Conservation (phyloP, 2,113 vertebrate genomes). For the Craseonycteris thonglongyai region DNA sequence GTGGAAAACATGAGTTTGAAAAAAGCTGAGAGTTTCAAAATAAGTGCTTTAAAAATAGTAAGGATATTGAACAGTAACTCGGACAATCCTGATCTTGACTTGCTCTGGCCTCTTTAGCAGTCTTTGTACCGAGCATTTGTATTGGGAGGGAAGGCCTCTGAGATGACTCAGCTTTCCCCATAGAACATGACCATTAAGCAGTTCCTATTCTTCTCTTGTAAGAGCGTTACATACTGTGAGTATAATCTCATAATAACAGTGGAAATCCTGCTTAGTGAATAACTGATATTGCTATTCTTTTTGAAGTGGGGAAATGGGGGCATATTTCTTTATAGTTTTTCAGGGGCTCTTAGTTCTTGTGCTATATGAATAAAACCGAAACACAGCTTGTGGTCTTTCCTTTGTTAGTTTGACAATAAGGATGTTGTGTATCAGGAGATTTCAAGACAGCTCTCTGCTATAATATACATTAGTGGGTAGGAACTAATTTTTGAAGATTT, state of each 20-base stretch:
- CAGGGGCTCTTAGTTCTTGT: constrained; percentile 43
- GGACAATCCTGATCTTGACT: background rate
- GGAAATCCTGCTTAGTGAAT: constrained; percentile 50
- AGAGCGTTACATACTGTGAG: constrained; percentile 53
- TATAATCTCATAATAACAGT: constrained; percentile 67
- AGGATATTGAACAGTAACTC: background rate
- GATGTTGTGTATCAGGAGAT: constrained; percentile 41
- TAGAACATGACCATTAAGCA: background rate
- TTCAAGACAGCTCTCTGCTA: constrained; percentile 21
- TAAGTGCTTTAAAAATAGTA: background rate
- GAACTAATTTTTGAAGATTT: constrained; percentile 74
- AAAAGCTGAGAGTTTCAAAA: background rate
- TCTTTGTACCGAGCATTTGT: background rate
- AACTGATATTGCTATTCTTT: constrained; percentile 52
- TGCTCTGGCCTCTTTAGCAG: background rate
- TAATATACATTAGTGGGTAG: constrained; percentile 49
- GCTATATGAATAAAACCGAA: constrained; percentile 60
- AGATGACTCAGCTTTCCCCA: background rate
- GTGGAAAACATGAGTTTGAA: background rate
- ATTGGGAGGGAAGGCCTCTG: background rate
- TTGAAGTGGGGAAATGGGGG: constrained; percentile 57
- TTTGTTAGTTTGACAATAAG: constrained; percentile 53
- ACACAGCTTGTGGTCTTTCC: constrained; percentile 58
- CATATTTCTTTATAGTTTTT: constrained; percentile 60
- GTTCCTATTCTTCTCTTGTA: constrained; percentile 49